Evolutionary conservation across 2,113 vertebrate genomes (phyloP).

Genomic region (Henicopernis longicauda): DNA sequence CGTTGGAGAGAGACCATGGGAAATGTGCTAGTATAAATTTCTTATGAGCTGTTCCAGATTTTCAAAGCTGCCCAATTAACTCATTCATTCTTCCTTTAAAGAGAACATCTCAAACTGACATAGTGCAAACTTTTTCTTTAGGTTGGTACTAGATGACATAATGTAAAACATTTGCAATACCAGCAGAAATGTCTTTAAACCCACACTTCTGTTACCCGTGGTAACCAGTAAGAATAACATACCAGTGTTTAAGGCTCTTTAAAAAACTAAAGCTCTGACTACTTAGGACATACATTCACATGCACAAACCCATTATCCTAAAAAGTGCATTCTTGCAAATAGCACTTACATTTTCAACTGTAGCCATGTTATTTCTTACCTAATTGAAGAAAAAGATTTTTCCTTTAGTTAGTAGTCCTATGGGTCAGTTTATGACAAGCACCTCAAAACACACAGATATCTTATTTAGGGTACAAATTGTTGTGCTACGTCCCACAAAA

Average conservation of each 20-base stretch:
- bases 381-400: neutral
- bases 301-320: neutral
- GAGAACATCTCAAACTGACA: neutral
- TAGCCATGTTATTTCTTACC: neutral
- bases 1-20: neutral
- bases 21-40: neutral
- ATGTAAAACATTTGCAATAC: neutral
- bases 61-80: neutral
- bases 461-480: neutral
- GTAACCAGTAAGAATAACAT: neutral
- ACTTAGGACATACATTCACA: neutral
- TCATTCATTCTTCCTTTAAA: neutral
- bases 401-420: neutral
- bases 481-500: neutral
- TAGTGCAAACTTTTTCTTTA: neutral
- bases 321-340: neutral
- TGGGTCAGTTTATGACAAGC: neutral
- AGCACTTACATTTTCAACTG: neutral
- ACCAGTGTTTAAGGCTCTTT: neutral
- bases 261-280: neutral
- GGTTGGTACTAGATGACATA: too few relatives aligned
- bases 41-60: neutral
- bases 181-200: neutral
- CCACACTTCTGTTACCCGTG: neutral
- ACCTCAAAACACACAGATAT: neutral